Evolutionary conservation across 2,888 invertebrate genomes (phyloP), one percentile per base, ranked within the genome.

Genomic region (Ctenicera cuprea): DNA sequence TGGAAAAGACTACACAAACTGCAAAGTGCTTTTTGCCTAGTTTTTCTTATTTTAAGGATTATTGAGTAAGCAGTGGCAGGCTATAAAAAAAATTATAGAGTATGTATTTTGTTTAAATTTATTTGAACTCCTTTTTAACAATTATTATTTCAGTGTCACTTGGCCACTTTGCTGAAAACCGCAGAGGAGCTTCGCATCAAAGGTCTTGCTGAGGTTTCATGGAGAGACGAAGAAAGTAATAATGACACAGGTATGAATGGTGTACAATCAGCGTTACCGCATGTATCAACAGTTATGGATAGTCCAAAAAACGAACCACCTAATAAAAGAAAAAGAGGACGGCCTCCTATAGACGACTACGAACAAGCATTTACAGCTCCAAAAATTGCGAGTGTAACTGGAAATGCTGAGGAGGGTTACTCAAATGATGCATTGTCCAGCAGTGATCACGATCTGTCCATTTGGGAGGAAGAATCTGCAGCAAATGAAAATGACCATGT

Each of bases 101-200:
- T 26, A 26, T 26, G 26, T 26, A 26, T 2, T 50, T 50, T 20
- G 4, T 50, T 22, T 16, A 50, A 20, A 20, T 12, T 12, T 50
- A 26, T 12, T 12, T 50, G 12, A 20, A 50, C 4, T 22, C 1
- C 1, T 18, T 48, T 20, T 3, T 9, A 50, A 33, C 33, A 37
- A 18, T 16, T 16, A 59, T 16, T 48, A 18, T 89, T 88, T 18
- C 88, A 97, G 95, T 94, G 95, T 74, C 95, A 96, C 84, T 87
- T 97, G 79, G 94, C 95, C 22, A 95, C 96, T 20, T 88, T 97
- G 73, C 87, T 97, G 82, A 96, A 96, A 89, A 97, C 97, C 65
- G 97, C 97, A 0, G 97, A 97, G 87, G 96, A 96, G 86, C 89
- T 97, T 20, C 92, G 95, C 85, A 96, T 97, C 82, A 97, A 97